Percentiles rank a stretch among this genome's conserved stretches.
Conservation (phyloP, 1,140 invertebrate genomes). For the Zaprionus camerounensis region DNA sequence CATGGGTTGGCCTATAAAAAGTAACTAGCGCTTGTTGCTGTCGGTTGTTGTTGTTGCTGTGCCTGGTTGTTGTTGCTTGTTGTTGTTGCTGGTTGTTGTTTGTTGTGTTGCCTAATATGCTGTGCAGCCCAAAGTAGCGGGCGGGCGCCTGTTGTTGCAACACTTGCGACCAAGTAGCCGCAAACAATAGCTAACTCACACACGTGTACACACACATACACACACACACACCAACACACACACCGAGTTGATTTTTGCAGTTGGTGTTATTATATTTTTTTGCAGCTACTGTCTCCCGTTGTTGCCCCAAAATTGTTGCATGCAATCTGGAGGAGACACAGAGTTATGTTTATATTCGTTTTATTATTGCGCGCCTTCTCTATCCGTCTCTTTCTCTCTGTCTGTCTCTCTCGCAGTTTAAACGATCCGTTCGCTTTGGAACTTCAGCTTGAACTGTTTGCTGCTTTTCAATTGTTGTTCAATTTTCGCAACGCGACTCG, state of each 20-base stretch:
- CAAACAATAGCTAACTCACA: constrained; percentile 62
- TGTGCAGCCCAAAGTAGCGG: constrained; percentile 68
- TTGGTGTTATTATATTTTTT: constrained; percentile 4
- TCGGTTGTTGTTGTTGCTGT: constrained; percentile 23
- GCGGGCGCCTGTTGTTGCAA: constrained; percentile 57
- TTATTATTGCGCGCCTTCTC: not conserved
- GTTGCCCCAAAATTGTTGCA: constrained; percentile 29
- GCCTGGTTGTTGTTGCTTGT: not conserved
- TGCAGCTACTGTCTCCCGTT: constrained; percentile 18
- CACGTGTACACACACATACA: constrained; percentile 50
- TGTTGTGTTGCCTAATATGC: constrained; percentile 62
- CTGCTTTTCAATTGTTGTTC: constrained; percentile 68
- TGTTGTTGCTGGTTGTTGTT: constrained; percentile 26
- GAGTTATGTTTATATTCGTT: constrained; percentile 20
- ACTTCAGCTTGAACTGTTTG: constrained; percentile 71
- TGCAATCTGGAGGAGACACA: constrained; percentile 8
- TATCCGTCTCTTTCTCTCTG: not conserved
- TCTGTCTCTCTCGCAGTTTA: not conserved
- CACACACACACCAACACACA: constrained; percentile 39
- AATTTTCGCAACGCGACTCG: constrained; percentile 50
- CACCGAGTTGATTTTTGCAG: constrained; percentile 1
- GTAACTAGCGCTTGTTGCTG: constrained; percentile 22
- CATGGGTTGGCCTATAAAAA: constrained; percentile 71
- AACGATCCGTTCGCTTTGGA: constrained; percentile 64
- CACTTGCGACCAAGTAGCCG: constrained; percentile 23